Conservation (phyloP, 2,888 invertebrate genomes). For the Thereva nobilitata region DNA sequence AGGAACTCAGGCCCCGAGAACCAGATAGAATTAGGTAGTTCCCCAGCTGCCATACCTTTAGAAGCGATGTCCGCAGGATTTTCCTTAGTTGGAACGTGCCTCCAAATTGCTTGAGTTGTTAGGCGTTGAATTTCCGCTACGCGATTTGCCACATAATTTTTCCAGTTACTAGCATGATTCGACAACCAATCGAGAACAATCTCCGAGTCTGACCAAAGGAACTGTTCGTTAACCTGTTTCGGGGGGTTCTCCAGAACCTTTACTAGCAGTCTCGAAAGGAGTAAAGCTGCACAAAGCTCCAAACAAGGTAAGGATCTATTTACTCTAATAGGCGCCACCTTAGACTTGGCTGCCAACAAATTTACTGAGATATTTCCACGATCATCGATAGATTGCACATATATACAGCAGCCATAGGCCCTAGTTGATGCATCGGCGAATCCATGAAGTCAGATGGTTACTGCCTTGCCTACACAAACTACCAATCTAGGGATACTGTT, state of each 20-base stretch:
- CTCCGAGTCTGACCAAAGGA: conserved; percentile 29
- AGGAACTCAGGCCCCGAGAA: conserved; percentile 2
- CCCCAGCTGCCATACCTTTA: conserved; percentile 28
- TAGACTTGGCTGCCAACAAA: conserved; percentile 18
- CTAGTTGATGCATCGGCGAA: conserved; percentile 37
- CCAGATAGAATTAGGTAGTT: conserved; percentile 5
- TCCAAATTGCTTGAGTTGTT: conserved; percentile 34
- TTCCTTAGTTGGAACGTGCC: conserved; percentile 37
- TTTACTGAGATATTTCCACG: background rate
- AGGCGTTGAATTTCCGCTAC: conserved; percentile 40
- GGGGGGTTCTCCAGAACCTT: background rate
- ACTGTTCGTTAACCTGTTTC: background rate
- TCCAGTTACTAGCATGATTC: conserved; percentile 1
- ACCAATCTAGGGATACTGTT: background rate
- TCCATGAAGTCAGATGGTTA: conserved; percentile 27
- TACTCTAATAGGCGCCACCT: conserved; percentile 14
- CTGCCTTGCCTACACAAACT: background rate
- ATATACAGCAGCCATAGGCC: conserved; percentile 28
- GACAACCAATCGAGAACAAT: conserved; percentile 33
- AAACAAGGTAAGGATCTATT: conserved; percentile 16
- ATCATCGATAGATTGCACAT: conserved; percentile 1
- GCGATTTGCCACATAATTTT: conserved; percentile 37
- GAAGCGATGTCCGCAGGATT: conserved; percentile 44
- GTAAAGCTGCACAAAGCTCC: conserved; percentile 30
- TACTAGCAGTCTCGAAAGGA: conserved; percentile 22